A percentile compares a stretch with the other conserved stretches of the same genome.
Evolutionary conservation across 2,797 vertebrate species (phyloP).

Genomic region (Tinamus major): DNA sequence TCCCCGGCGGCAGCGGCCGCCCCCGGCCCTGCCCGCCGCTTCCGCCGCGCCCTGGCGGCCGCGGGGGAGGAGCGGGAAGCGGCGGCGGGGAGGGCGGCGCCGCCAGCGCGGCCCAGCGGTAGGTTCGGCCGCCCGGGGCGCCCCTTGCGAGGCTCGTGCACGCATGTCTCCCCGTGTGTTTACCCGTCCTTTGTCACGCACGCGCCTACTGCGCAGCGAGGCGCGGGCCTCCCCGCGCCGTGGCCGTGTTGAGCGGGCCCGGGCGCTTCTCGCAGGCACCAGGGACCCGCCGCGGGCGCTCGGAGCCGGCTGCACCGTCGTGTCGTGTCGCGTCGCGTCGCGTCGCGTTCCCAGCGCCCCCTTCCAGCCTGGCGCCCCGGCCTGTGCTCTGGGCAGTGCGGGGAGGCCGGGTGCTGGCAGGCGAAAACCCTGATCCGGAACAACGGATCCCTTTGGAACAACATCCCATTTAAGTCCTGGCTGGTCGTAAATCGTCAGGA

Average conservation of each 20-base stretch:
- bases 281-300: not conserved
- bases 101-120: no score
- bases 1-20: not conserved
- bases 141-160: no score
- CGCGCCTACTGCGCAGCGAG: no score
- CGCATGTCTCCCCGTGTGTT: no score
- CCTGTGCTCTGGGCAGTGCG: conserved; percentile 31
- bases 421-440: not conserved
- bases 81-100: not conserved
- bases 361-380: not conserved
- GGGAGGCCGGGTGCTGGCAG: not conserved
- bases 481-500: not conserved
- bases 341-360: not conserved
- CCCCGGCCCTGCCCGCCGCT: not conserved
- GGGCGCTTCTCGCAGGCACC: not conserved
- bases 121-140: no score
- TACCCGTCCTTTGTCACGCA: no score
- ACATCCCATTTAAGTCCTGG: not conserved
- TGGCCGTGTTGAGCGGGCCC: no score
- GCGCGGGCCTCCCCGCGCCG: no score
- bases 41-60: no score
- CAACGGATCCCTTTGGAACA: not conserved
- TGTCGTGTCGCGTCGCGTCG: no score
- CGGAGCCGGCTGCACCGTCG: no score
- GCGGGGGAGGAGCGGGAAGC: not conserved